A percentile compares a stretch with the other conserved stretches of the same genome.
phyloP scores from a whole-genome alignment of 1,140 invertebrate species.

The Dreissena polymorpha region DNA sequence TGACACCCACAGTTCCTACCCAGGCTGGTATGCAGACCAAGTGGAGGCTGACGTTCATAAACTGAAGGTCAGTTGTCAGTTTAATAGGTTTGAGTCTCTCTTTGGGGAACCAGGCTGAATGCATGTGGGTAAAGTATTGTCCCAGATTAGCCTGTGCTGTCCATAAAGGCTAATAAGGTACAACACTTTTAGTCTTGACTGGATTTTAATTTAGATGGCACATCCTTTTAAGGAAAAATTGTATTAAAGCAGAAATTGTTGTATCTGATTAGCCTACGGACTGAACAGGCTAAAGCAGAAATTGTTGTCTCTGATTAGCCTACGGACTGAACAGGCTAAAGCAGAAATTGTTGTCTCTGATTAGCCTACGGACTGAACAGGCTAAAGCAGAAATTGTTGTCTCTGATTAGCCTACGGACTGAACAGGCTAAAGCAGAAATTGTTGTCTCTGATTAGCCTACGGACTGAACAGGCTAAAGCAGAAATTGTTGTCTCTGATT shows the following conservation, averaged over 20 bases:
- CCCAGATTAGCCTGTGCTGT: too few species aligned
- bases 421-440: too few species aligned
- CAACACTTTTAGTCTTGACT: not conserved
- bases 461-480: too few species aligned
- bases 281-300: too few species aligned
- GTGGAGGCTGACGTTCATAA: conserved; percentile 94
- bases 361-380: too few species aligned
- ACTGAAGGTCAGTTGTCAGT: conserved; percentile 86
- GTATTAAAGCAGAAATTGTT: not conserved
- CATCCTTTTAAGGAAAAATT: not conserved
- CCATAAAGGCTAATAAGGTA: not conserved
- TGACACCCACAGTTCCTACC: conserved; percentile 92
- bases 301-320: too few species aligned
- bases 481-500: too few species aligned
- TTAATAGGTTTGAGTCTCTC: not conserved
- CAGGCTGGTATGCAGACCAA: conserved; percentile 92
- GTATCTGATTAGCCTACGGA: not conserved
- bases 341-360: too few species aligned
- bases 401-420: too few species aligned
- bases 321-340: too few species aligned
- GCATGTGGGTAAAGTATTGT: not conserved
- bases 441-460: too few species aligned
- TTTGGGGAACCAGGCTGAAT: not conserved
- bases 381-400: too few species aligned
- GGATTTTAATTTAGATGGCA: not conserved